Base-by-base conservation (phyloP, 23 tunicate species). In the Aplidium turbinatum region DNA sequence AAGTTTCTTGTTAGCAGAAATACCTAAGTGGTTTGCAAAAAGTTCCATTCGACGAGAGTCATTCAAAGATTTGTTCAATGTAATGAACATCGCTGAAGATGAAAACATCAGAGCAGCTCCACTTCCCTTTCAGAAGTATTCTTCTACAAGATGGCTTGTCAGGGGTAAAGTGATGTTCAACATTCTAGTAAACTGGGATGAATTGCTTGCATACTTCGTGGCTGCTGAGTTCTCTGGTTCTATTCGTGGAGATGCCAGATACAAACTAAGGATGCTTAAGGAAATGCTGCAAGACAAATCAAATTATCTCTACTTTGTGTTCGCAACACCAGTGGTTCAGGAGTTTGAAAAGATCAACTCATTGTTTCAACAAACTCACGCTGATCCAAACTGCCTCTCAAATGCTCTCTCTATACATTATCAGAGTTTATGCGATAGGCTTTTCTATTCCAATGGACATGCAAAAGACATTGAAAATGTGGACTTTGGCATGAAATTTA, bases 81-180 rank as follows among this genome's bases (percentile, higher is more conserved):
- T 75, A 23, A 75, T 75, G 69, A 75, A 75, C 32, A 28, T 72
- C 11, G 66, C 39, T 25, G 61, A 69, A 76, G 56, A 76, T 77
- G 62, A 23, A 13, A 42, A 47, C 62, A 22, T 25, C 32, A 31
- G 71, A 62, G 30, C 18, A 2, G 82, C 75, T 1, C 72, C 82
- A 39, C 60, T 63, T 1, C 72, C 82, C 28, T 77, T 77, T 63
- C 35, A 62, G 63, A 77, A 77, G 47, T 20, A 26, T 27, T 77
- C 72, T 24, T 60, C 72, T 24, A 77, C 72, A 4, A 28, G 80
- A 21, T 75, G 70, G 80, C 53, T 75, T 20, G 69, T 75, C 18
- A 28, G 58, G 18, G 80, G 70, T 20, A 75, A 57, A 38, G 68
- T 57, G 13, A 45, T 75, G 47, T 33, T n/a, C 31, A 75, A 75